These are phyloP conservation scores for Platysternon megacephalum DNA, from an alignment of 2,113 vertebrate species.

Conservation along the genomic window DNA sequence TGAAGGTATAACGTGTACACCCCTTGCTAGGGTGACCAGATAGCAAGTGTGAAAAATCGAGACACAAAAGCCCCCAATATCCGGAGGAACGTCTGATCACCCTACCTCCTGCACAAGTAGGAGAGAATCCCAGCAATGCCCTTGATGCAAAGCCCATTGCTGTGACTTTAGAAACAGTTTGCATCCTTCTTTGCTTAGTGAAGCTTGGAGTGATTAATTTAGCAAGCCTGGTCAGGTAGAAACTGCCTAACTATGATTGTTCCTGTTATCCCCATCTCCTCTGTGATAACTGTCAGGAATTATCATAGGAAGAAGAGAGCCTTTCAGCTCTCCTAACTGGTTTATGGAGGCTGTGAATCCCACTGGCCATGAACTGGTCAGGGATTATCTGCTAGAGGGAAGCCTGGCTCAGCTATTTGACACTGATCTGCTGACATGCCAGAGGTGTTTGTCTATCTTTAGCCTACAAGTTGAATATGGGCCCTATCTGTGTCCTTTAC, in stretches of 20 bases:
- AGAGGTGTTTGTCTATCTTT: slow-evolving; percentile 61
- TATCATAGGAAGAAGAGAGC: not conserved
- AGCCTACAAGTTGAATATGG: slow-evolving; percentile 10
- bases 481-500: slow-evolving; percentile 27
- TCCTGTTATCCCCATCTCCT: not conserved
- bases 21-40: not conserved
- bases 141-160: not conserved
- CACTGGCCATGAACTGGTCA: not conserved
- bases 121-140: not conserved
- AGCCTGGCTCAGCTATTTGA: slow-evolving; percentile 5
- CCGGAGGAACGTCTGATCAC: not conserved
- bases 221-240: not conserved
- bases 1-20: not conserved
- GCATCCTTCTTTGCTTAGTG: not conserved
- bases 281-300: not conserved
- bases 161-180: not conserved
- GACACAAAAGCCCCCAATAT: not conserved
- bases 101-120: rapidly evolving
- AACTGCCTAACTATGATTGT: not conserved
- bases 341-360: not conserved
- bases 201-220: not conserved
- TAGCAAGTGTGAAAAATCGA: not conserved
- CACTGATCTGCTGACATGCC: not conserved
- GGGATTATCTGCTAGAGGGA: not conserved
- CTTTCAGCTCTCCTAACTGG: not conserved